Evolutionary conservation across 2,797 vertebrate genomes (phyloP).

Genomic region (Zenarchopterus dispar): DNA sequence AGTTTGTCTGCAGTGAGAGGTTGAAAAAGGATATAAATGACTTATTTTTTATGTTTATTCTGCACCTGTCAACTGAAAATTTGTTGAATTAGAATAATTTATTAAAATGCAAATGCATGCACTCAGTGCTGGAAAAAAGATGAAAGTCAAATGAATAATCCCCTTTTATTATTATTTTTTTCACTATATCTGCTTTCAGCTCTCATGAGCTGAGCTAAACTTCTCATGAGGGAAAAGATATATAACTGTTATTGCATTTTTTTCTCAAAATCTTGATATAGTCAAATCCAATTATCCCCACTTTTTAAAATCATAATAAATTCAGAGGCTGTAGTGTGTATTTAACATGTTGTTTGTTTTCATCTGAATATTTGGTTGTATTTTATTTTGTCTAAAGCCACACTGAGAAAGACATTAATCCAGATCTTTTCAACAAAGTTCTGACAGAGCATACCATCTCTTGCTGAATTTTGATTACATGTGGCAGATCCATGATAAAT

Average conservation of each 20-base stretch:
- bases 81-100: conserved; percentile 19
- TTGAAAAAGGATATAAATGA: conserved; percentile 14
- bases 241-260: too few species aligned
- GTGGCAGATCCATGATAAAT: too few species aligned
- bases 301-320: too few species aligned
- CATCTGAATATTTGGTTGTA: too few species aligned
- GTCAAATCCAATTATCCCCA: too few species aligned
- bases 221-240: too few species aligned
- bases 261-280: too few species aligned
- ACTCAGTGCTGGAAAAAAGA: background rate
- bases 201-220: background rate
- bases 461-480: conserved; percentile 8
- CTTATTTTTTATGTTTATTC: conserved; percentile 23
- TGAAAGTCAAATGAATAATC: background rate
- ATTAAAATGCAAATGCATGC: conserved; percentile 21
- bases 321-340: too few species aligned
- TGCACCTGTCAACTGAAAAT: conserved; percentile 17
- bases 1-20: conserved; percentile 15
- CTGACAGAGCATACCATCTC: background rate
- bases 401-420: background rate
- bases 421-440: background rate
- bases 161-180: conserved; percentile 1
- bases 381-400: background rate
- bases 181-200: background rate
- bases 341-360: too few species aligned